Evolutionary conservation across 2,797 vertebrate species (phyloP).

Genomic region (Distichodus sexfasciatus): DNA sequence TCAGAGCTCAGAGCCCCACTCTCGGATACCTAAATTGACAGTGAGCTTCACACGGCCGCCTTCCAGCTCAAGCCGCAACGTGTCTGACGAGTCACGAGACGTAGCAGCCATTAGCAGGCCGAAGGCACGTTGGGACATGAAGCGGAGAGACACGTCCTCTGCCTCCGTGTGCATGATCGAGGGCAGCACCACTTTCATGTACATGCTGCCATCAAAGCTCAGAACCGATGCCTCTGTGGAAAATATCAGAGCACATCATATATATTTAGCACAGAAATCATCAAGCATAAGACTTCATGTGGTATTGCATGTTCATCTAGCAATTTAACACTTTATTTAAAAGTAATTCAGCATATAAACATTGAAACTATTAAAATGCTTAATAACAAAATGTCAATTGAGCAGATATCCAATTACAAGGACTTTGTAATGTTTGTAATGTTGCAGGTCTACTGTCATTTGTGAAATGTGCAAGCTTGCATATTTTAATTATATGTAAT

Average conservation of each 20-base stretch:
- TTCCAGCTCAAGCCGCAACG: slow-evolving; percentile 90
- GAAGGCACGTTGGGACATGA: slow-evolving; percentile 94
- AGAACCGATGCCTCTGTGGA: slow-evolving; percentile 90
- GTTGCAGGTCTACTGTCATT: too few relatives aligned
- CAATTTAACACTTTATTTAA: too few relatives aligned
- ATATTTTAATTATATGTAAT: too few relatives aligned
- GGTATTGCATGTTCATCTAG: too few relatives aligned
- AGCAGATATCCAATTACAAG: too few relatives aligned
- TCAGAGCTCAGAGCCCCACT: neutral
- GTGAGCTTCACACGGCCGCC: slow-evolving; percentile 93
- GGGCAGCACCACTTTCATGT: slow-evolving; percentile 95
- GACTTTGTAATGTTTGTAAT: too few relatives aligned
- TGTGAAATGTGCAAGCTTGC: too few relatives aligned
- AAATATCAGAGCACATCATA: slow-evolving; percentile 21
- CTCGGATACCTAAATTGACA: slow-evolving; percentile 97
- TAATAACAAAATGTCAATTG: too few relatives aligned
- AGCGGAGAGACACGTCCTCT: slow-evolving; percentile 94
- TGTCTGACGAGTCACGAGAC: slow-evolving; percentile 91
- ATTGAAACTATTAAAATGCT: too few relatives aligned
- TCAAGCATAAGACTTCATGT: too few relatives aligned
- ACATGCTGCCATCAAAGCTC: slow-evolving; percentile 97
- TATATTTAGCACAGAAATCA: neutral
- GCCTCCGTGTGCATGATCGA: slow-evolving; percentile 93
- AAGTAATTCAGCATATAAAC: too few relatives aligned
- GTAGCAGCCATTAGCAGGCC: slow-evolving; percentile 93